These are phyloP conservation scores for Pseudomyrmex sp. DNA, from an alignment of 1,140 invertebrate species.

Conservation along the genomic window DNA sequence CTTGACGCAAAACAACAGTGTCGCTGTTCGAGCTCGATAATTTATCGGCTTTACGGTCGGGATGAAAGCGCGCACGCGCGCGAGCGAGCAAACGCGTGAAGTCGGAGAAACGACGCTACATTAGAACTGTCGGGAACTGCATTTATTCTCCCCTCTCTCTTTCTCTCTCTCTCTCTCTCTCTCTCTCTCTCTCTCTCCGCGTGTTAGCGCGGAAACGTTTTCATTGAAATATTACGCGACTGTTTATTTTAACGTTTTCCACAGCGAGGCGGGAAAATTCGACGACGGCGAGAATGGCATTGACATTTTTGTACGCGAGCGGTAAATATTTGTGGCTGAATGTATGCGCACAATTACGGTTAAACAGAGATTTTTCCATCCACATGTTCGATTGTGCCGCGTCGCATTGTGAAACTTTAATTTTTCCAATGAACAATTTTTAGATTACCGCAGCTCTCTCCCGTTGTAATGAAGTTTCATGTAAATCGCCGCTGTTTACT, in stretches of 20 bases:
- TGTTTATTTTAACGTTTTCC: slow-evolving; percentile 57
- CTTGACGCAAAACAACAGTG: slow-evolving; percentile 23
- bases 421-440: slow-evolving; percentile 29
- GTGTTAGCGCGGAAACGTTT: slow-evolving; percentile 43
- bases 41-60: slow-evolving; percentile 57
- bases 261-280: slow-evolving; percentile 4
- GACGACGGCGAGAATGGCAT: slow-evolving; percentile 25
- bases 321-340: slow-evolving; percentile 52
- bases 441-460: background rate
- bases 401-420: slow-evolving; percentile 15
- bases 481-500: slow-evolving; percentile 24
- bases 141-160: slow-evolving; percentile 10
- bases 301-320: slow-evolving; percentile 49
- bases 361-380: slow-evolving; percentile 35
- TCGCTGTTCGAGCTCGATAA: slow-evolving; percentile 52
- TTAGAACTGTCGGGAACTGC: slow-evolving; percentile 55
- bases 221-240: slow-evolving; percentile 58
- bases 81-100: slow-evolving; percentile 3
- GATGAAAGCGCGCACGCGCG: slow-evolving; percentile 22
- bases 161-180: too few relatives aligned
- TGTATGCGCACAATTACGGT: slow-evolving; percentile 54
- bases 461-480: slow-evolving; percentile 24
- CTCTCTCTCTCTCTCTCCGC: background rate
- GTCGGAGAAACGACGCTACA: slow-evolving; percentile 45
- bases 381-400: background rate